Base-by-base conservation (phyloP, 1,140 invertebrate species). In the Ooceraea biroi region DNA sequence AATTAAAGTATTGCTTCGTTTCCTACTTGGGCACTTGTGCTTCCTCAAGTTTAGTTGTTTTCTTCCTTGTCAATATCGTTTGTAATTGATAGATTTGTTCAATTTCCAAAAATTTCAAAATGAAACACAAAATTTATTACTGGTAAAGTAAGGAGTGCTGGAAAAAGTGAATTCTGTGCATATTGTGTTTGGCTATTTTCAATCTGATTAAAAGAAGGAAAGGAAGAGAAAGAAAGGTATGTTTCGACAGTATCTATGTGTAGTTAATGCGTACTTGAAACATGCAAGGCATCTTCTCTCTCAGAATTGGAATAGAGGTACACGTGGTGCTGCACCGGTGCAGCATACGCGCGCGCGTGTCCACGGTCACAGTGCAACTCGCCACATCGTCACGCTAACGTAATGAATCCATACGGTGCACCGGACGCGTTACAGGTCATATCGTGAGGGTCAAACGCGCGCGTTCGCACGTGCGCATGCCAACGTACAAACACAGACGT, bases 401-500 rank as follows among this genome's bases (percentile, higher is more conserved):
- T 89, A 90, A 80, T 80, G 89, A 89, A 90, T 91, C 84, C 77
- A 66, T 55, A 19, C 27, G 27, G 55, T 36, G 55, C 74, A 55
- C 80, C 80, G 84, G 88, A 84, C 85, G 87, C 78, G 84, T 84
- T 82, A 85, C 68, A 58, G 73, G 73, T 74, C 86, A 66, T 65
- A 82, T 78, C 72, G 77, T 14, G 74, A 63, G 72, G 82, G 66
- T 73, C 69, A 85, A 65, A 83, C 73, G 76, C 71, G 52, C 69
- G 12, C 71, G 52, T 82, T 30, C 52, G 30, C 61, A 52, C 61
- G 65, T 85, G 55, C 65, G 82, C 46, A 57, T 66, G 57, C 82
- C 65, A 52, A 80, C 58, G 41, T 50, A 46, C 22, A 52, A 52
- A 36, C 36, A 68, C 76, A 55, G 19, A 12, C 25, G 19, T 36